Conservation (phyloP, 2,888 invertebrate species). For the Spialia ferax region DNA sequence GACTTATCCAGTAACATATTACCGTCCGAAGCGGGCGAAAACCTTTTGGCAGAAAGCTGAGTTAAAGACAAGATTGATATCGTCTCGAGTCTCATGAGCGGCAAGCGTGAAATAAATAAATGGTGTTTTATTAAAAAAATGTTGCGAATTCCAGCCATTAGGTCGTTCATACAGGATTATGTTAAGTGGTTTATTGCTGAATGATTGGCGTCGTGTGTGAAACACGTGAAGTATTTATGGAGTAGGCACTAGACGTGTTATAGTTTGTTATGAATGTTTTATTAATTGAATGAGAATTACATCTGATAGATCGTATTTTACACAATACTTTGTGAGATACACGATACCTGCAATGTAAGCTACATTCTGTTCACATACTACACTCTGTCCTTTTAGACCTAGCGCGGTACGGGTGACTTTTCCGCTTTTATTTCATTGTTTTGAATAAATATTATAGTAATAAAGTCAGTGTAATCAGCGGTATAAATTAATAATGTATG, state of each 20-base stretch:
- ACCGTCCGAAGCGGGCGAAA: constrained; percentile 39
- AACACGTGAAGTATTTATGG: constrained; percentile 4
- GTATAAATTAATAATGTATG: too few relatives aligned
- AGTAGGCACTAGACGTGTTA: neutral
- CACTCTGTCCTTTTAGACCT: too few relatives aligned
- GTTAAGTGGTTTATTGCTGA: constrained; percentile 37
- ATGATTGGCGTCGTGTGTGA: constrained; percentile 33
- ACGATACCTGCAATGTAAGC: too few relatives aligned
- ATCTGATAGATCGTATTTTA: neutral
- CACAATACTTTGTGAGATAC: too few relatives aligned
- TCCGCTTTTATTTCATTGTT: too few relatives aligned
- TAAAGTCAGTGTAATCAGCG: too few relatives aligned
- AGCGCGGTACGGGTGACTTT: too few relatives aligned
- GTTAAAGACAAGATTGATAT: constrained; percentile 58
- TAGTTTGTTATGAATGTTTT: constrained; percentile 9
- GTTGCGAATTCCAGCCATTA: constrained; percentile 34
- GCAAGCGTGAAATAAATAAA: constrained; percentile 72
- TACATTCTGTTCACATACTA: too few relatives aligned
- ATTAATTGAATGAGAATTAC: neutral
- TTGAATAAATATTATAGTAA: too few relatives aligned
- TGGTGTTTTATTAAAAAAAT: constrained; percentile 44
- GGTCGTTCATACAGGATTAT: constrained; percentile 37
- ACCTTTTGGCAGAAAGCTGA: constrained; percentile 43
- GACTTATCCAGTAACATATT: constrained; percentile 42
- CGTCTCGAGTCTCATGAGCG: constrained; percentile 54